Conservation (phyloP, 2,888 invertebrate species). For the Itoplectis maculator region DNA sequence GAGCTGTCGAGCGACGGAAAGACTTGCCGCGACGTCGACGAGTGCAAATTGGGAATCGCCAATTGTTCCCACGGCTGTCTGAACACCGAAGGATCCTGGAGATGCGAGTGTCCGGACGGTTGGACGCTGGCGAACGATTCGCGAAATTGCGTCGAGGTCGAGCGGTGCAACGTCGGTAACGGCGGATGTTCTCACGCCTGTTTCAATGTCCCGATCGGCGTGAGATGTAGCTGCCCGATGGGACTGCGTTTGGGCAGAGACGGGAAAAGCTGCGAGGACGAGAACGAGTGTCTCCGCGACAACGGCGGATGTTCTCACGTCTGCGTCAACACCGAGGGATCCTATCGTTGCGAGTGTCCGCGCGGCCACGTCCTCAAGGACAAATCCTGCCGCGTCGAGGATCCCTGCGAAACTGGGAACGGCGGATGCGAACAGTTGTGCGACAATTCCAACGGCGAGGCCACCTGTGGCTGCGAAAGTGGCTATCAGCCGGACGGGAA, state of each 20-base stretch:
- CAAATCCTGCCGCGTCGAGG: conserved; percentile 69
- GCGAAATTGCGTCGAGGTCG: conserved; percentile 84
- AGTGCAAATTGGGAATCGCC: conserved; percentile 82
- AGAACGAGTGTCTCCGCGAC: conserved; percentile 82
- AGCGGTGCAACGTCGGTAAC: conserved; percentile 86
- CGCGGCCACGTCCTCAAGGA: conserved; percentile 77
- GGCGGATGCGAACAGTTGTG: conserved; percentile 85
- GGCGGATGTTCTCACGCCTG: conserved; percentile 89
- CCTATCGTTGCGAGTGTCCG: conserved; percentile 87
- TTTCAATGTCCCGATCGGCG: conserved; percentile 85
- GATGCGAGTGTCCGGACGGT: conserved; percentile 82
- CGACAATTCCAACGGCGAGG: conserved; percentile 70
- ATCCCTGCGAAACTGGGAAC: conserved; percentile 78
- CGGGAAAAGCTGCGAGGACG: conserved; percentile 80
- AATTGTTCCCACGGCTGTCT: conserved; percentile 85
- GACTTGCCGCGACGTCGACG: conserved; percentile 84
- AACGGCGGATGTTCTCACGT: conserved; percentile 85
- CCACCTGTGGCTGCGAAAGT: conserved; percentile 77
- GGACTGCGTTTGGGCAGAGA: conserved; percentile 83
- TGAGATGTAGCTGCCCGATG: conserved; percentile 85
- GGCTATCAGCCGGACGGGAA: conserved; percentile 83
- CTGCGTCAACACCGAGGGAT: conserved; percentile 85
- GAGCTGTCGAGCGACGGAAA: conserved; percentile 82
- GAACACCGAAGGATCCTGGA: conserved; percentile 83
- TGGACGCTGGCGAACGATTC: conserved; percentile 78